A percentile compares a stretch with the other conserved stretches of the same genome.
These are phyloP conservation scores for Augiades crinisus DNA, from an alignment of 2,888 invertebrate species.

Conservation along the genomic window DNA sequence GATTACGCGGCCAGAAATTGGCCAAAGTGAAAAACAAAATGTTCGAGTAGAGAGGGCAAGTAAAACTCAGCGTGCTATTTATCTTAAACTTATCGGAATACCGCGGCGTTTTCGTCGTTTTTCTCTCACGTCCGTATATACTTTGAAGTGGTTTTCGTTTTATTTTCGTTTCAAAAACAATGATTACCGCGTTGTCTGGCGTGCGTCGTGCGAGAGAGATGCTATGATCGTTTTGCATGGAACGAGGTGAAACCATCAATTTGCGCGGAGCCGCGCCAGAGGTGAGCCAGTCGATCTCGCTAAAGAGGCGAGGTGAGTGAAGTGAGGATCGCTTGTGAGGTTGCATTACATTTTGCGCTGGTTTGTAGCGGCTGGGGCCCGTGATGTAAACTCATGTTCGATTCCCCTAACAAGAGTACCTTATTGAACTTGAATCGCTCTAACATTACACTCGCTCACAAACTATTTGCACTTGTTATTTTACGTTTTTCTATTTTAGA, in stretches of 20 bases:
- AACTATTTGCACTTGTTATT: background rate
- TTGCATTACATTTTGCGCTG: conserved; percentile 49
- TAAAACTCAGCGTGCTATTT: conserved; percentile 72
- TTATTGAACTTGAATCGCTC: conserved; percentile 31
- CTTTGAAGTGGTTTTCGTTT: conserved; percentile 56
- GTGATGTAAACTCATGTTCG: conserved; percentile 50
- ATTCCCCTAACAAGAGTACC: conserved; percentile 41
- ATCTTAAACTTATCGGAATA: conserved; percentile 76
- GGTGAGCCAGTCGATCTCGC: conserved; percentile 61
- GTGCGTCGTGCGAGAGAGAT: conserved; percentile 66
- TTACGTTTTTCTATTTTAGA: background rate
- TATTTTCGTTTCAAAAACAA: conserved; percentile 71
- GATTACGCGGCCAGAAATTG: conserved; percentile 30
- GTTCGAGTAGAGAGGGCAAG: conserved; percentile 57
- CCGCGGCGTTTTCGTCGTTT: conserved; percentile 56
- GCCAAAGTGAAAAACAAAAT: conserved; percentile 43
- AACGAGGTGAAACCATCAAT: conserved; percentile 76
- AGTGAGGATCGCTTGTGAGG: conserved; percentile 48
- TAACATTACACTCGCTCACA: conserved; percentile 8
- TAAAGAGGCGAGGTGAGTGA: conserved; percentile 43
- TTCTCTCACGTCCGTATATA: conserved; percentile 64
- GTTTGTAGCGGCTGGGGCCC: conserved; percentile 44
- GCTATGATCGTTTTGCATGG: conserved; percentile 73
- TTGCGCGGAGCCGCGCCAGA: conserved; percentile 45
- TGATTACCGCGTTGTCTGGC: conserved; percentile 70